phyloP scores from a whole-genome alignment of 1,140 invertebrate species.

The Pachyrhynchus sulphureomaculatus region DNA sequence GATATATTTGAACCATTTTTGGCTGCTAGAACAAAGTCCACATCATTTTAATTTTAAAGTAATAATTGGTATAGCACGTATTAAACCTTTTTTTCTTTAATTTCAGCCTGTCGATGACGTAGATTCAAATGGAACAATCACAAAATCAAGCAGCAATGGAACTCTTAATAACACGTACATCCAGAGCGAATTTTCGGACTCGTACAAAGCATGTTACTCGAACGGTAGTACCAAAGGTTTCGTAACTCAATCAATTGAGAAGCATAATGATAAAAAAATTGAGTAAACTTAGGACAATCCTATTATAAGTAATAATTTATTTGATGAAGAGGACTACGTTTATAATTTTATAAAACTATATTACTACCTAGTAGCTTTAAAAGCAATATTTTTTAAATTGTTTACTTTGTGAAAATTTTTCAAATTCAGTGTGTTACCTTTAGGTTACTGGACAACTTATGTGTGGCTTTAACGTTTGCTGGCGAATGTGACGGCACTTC shows the following conservation, averaged over 20 bases:
- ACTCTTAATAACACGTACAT: slow-evolving; percentile 54
- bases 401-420: too few species aligned
- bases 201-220: slow-evolving; percentile 65
- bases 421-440: too few species aligned
- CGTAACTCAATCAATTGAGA: slow-evolving; percentile 57
- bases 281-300: slow-evolving; percentile 30
- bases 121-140: slow-evolving; percentile 49
- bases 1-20: too few species aligned
- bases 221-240: slow-evolving; percentile 68
- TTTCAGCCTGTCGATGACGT: slow-evolving; percentile 56
- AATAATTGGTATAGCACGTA: too few species aligned
- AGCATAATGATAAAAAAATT: slow-evolving; percentile 45
- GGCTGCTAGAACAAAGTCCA: too few species aligned
- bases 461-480: too few species aligned
- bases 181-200: slow-evolving; percentile 60
- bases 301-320: slow-evolving; percentile 27
- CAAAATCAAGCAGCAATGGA: slow-evolving; percentile 41
- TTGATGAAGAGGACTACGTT: slow-evolving; percentile 4
- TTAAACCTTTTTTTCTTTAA: slow-evolving; percentile 7
- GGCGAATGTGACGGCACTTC: too few species aligned
- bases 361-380: background rate
- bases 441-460: too few species aligned
- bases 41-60: too few species aligned
- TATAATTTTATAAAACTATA: background rate
- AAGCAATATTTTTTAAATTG: slow-evolving; percentile 13